Percentiles rank a stretch among this genome's conserved stretches.
These are phyloP conservation scores for Prionailurus bengalensis DNA, from an alignment of 2,113 vertebrate species.

Conservation along the genomic window DNA sequence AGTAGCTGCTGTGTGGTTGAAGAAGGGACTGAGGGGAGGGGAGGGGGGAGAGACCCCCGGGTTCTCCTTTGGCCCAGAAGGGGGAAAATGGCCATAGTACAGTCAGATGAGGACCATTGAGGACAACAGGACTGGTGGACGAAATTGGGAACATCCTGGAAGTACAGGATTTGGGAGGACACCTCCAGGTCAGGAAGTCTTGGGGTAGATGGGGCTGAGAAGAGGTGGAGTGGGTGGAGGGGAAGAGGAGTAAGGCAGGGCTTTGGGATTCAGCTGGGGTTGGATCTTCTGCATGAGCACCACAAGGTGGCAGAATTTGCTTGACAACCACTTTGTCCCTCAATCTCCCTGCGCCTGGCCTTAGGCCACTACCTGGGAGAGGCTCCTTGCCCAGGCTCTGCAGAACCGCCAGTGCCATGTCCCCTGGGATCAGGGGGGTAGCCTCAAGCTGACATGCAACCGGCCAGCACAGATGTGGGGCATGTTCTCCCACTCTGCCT, in stretches of 20 bases:
- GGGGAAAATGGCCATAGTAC: neutral
- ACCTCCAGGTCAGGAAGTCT: neutral
- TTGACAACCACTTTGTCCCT: conserved; percentile 59
- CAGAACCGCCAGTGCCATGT: rapidly evolving
- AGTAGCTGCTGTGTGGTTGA: neutral
- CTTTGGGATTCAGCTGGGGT: neutral
- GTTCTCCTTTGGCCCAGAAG: neutral
- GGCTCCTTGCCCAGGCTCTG: neutral
- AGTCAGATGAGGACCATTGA: neutral
- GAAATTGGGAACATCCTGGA: neutral
- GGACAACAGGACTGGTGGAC: neutral
- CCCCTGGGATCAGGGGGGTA: neutral
- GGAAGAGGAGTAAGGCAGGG: rapidly evolving
- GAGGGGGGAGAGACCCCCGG: neutral
- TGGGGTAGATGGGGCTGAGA: neutral
- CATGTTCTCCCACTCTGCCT: neutral
- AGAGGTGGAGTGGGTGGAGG: neutral
- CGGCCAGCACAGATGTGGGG: neutral
- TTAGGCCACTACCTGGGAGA: neutral
- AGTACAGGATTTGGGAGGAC: neutral
- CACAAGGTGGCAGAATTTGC: conserved; percentile 84
- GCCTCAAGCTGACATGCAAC: neutral
- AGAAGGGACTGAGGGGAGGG: neutral
- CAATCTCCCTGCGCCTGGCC: neutral
- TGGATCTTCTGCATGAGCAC: neutral